Conservation (phyloP, 64 coral and sea anemone species). For the Stichodactyla mertensii region DNA sequence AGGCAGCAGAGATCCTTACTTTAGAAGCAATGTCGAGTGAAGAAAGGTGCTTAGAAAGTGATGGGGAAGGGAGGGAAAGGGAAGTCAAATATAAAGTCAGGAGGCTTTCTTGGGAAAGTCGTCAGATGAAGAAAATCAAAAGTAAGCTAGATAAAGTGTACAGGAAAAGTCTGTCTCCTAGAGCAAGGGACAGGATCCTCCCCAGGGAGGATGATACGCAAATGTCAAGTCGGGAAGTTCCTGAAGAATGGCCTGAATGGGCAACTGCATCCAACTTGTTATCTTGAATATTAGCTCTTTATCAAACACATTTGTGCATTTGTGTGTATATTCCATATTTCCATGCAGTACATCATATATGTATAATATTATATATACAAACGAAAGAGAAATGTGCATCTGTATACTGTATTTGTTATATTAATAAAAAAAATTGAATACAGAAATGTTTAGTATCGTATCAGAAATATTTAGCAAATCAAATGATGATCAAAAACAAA, state of each 20-base stretch:
- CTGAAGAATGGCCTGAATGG: neutral
- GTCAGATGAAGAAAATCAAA: neutral
- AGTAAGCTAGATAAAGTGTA: neutral
- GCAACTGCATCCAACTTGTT: no score
- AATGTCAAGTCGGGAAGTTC: neutral
- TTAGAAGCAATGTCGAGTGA: neutral
- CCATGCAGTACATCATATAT: no score
- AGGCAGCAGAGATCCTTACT: neutral
- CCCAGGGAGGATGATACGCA: neutral
- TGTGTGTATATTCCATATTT: no score
- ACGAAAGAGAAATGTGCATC: no score
- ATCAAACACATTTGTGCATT: no score
- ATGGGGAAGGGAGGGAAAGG: neutral
- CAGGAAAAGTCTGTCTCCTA: neutral
- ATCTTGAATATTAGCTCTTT: no score
- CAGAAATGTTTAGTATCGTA: no score
- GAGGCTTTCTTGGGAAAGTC: neutral
- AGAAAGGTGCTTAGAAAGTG: neutral
- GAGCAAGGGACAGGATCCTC: neutral
- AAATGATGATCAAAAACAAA: no score
- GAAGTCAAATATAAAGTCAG: neutral
- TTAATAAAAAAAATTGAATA: no score
- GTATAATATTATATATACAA: no score
- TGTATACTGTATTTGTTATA: no score
- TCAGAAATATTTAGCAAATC: no score